phyloP scores from a whole-genome alignment of 2,113 vertebrate species.

The Tenebrosternarchus preto region DNA sequence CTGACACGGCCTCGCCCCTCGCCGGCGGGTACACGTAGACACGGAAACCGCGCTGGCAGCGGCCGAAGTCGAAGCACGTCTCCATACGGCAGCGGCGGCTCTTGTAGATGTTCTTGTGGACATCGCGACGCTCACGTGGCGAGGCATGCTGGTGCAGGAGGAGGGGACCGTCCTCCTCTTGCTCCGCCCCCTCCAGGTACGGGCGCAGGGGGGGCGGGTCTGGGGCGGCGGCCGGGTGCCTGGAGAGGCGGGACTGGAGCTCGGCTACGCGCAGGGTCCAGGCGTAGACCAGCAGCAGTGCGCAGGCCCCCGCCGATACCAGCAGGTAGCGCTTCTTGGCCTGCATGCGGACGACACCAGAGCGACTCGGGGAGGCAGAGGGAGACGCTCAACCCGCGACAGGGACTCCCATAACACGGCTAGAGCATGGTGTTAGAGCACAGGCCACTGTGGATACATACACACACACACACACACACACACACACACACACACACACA shows the following conservation, averaged over 20 bases:
- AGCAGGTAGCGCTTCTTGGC: constrained; percentile 85
- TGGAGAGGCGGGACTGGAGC: constrained; percentile 67
- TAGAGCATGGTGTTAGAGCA: constrained; percentile 38
- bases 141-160: constrained; percentile 76
- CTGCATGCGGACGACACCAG: constrained; percentile 81
- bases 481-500: background rate
- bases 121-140: constrained; percentile 69
- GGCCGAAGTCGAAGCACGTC: constrained; percentile 84
- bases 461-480: constrained; percentile 18
- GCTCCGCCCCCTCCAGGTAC: constrained; percentile 76
- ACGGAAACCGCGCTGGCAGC: constrained; percentile 81
- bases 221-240: constrained; percentile 56
- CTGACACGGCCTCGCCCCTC: constrained; percentile 74
- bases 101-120: constrained; percentile 72
- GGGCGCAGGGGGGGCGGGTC: constrained; percentile 63
- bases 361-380: constrained; percentile 48
- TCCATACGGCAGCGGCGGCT: constrained; percentile 85
- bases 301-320: constrained; percentile 79
- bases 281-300: constrained; percentile 78
- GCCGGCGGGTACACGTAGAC: constrained; percentile 83
- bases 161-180: constrained; percentile 74
- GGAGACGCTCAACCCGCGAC: constrained; percentile 50
- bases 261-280: constrained; percentile 78
- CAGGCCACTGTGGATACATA: constrained; percentile 29
- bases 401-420: constrained; percentile 51